Conservation (phyloP, 2,888 invertebrate species). For the Oscheius myriophilus region DNA sequence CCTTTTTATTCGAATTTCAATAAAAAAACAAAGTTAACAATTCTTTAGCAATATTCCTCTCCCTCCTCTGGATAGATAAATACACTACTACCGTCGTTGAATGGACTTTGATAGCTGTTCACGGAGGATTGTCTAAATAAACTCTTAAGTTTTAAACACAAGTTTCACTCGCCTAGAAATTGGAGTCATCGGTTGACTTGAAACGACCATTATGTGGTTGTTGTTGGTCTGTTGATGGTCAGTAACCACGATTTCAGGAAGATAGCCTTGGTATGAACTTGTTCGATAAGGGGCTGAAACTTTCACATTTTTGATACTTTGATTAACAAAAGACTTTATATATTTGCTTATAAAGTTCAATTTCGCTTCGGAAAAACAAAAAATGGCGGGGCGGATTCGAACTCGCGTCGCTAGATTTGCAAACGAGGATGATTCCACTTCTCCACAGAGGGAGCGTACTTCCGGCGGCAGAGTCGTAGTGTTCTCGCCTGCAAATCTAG, state of each 20-base stretch:
- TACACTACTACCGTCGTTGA: constrained; percentile 10
- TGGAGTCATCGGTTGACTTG: constrained; percentile 19
- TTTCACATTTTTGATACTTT: neutral
- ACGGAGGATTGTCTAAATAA: constrained; percentile 20
- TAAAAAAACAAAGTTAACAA: no score
- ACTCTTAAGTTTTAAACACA: no score
- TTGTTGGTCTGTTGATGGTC: constrained; percentile 9
- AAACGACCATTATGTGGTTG: neutral
- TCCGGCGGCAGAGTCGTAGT: no score
- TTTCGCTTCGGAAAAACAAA: no score
- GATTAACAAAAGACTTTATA: neutral
- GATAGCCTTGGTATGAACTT: constrained; percentile 24
- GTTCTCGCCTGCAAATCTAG: no score
- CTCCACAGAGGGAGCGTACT: no score
- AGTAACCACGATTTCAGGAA: constrained; percentile 29
- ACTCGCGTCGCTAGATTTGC: no score
- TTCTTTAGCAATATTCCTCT: neutral
- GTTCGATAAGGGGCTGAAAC: constrained; percentile 8
- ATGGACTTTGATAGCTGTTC: constrained; percentile 11
- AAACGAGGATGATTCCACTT: no score
- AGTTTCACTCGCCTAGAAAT: constrained; percentile 1
- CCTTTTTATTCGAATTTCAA: no score
- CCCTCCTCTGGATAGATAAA: constrained; percentile 11
- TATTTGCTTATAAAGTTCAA: no score
- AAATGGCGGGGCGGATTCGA: no score